Conservation (phyloP, 2,113 vertebrate genomes). For the Austrofundulus limnaeus region DNA sequence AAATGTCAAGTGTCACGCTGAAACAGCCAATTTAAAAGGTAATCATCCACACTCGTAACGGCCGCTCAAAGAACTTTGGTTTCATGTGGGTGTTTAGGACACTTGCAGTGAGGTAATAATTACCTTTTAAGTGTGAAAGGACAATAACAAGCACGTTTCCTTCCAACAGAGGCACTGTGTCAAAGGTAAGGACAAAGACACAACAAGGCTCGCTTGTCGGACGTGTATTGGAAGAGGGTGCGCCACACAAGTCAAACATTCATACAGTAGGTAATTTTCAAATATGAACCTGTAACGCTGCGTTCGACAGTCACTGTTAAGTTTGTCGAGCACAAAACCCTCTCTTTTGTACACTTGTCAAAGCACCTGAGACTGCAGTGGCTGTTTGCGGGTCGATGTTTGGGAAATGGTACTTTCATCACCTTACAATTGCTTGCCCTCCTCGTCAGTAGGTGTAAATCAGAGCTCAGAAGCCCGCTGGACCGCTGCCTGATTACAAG, state of each 20-base stretch:
- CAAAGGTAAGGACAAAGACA: conserved; percentile 46
- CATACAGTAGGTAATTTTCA: conserved; percentile 12
- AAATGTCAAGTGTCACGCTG: background rate
- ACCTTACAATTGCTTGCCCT: conserved; percentile 32
- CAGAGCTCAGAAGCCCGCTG: conserved; percentile 7
- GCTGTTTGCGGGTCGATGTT: conserved; percentile 7
- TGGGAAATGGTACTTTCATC: conserved; percentile 31
- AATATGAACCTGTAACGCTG: conserved; percentile 33
- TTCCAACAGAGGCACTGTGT: conserved; percentile 37
- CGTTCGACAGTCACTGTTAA: conserved; percentile 28
- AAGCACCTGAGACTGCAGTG: conserved; percentile 25
- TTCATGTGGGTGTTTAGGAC: conserved; percentile 6
- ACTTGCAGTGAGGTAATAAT: conserved; percentile 58
- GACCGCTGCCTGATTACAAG: conserved; percentile 9
- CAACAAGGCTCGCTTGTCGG: conserved; percentile 31
- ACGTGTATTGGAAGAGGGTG: conserved; percentile 25
- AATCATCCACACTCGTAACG: background rate
- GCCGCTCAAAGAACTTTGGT: conserved; percentile 5
- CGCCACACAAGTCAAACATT: conserved; percentile 10
- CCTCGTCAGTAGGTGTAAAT: conserved; percentile 26
- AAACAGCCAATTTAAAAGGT: conserved; percentile 1
- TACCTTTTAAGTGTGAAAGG: conserved; percentile 50
- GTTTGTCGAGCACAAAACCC: conserved; percentile 41
- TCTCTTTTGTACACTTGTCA: conserved; percentile 35
- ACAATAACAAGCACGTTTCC: conserved; percentile 57